These are phyloP conservation scores for Drosophila kohkoa DNA, from an alignment of 1,140 invertebrate genomes.

Conservation along the genomic window DNA sequence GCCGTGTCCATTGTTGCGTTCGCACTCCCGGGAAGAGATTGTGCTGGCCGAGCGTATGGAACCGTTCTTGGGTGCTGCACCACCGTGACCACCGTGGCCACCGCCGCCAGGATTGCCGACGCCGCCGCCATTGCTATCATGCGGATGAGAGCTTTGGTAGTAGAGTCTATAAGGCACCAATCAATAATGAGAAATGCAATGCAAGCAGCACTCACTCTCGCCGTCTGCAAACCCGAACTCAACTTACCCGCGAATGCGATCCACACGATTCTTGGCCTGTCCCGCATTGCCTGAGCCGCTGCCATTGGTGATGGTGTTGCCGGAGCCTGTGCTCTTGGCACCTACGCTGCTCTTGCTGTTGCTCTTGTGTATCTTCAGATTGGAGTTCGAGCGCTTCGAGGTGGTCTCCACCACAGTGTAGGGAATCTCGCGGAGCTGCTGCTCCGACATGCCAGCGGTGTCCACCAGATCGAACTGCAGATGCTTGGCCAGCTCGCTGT, in stretches of 20 bases:
- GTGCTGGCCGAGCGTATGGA: slow-evolving; percentile 84
- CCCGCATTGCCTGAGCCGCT: slow-evolving; percentile 65
- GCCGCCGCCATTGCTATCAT: slow-evolving; percentile 65
- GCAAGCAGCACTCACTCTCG: slow-evolving; percentile 14
- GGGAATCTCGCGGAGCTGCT: slow-evolving; percentile 95
- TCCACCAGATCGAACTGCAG: slow-evolving; percentile 96
- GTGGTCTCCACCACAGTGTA: slow-evolving; percentile 95
- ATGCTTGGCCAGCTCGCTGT: slow-evolving; percentile 92
- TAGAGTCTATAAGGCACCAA: slow-evolving; percentile 70
- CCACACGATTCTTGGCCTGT: slow-evolving; percentile 79
- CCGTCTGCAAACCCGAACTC: neutral
- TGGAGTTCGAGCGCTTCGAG: slow-evolving; percentile 78
- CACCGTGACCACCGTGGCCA: slow-evolving; percentile 36
- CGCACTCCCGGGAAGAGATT: slow-evolving; percentile 80
- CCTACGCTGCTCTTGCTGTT: slow-evolving; percentile 82
- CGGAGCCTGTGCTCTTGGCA: slow-evolving; percentile 80
- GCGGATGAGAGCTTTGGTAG: slow-evolving; percentile 82
- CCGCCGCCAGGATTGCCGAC: slow-evolving; percentile 39
- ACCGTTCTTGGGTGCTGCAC: slow-evolving; percentile 75
- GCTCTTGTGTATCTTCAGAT: slow-evolving; percentile 84
- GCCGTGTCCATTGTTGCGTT: slow-evolving; percentile 72
- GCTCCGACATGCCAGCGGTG: slow-evolving; percentile 94
- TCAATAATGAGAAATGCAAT: slow-evolving; percentile 23
- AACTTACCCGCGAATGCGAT: slow-evolving; percentile 80
- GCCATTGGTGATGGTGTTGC: slow-evolving; percentile 80